Evolutionary conservation across 2,797 vertebrate species (phyloP), one percentile per base, ranked within the genome.

Genomic region (Antennarius maculatus): DNA sequence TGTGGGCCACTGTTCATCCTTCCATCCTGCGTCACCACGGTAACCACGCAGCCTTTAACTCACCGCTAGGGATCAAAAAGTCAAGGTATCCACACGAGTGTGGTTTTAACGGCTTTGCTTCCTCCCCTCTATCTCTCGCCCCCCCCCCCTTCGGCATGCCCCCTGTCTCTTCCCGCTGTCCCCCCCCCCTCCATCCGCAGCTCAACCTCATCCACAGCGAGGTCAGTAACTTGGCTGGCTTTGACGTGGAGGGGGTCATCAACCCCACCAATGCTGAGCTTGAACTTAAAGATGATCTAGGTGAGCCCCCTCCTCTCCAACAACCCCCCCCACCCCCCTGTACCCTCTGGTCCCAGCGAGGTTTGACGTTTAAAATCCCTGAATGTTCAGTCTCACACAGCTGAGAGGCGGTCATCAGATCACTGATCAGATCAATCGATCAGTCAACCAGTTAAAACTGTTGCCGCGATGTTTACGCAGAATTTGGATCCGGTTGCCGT

Each of bases 171-270:
- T 28, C 57, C 18, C 6, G 27, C 54, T 14, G 10, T 18, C 49
- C 23, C 86, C 88, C 90, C 66, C 23, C 23, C 23, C 23, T 23
- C 23, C 23, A 68, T 60, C 67, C 90, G 92, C 96, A 98, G 97
- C 96, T 99, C 93, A 98, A 97, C 94, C 97, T 99, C 88, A 98
- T 98, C 95, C 97, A 98, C 96, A 98, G 97, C 93, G 96, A 98
- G 95, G 96, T 98, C 95, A 97, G 95, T 95, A 98, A 98, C 96
- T 96, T 98, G 96, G 97, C 97, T 93, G 96, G 96, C 95, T 98
- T 98, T 95, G 97, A 98, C 93, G 96, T 98, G 95, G 97, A 99
- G 93, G 97, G 97, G 94, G 96, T 98, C 93, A 97, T 98, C 96
- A 97, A 97, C 94, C 97, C 97, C 85, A 98, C 96, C 94, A 98